These are phyloP conservation scores for Antheraea assamensis DNA, from an alignment of 2,888 invertebrate species.

Conservation along the genomic window DNA sequence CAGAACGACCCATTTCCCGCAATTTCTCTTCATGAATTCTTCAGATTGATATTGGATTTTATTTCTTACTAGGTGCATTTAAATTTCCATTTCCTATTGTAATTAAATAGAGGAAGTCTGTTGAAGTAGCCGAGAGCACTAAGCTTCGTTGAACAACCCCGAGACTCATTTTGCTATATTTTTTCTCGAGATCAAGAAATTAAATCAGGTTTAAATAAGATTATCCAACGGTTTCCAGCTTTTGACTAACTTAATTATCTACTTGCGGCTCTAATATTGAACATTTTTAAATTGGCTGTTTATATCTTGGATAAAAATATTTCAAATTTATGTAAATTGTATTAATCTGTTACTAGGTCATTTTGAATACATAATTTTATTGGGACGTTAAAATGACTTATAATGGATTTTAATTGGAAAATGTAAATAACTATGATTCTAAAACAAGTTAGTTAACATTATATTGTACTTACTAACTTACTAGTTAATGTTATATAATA, in stretches of 20 bases:
- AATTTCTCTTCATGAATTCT: conserved; percentile 33
- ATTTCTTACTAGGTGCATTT: conserved; percentile 58
- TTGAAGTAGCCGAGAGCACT: conserved; percentile 43
- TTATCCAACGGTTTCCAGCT: conserved; percentile 28
- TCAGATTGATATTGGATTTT: conserved; percentile 57
- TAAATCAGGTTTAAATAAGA: conserved; percentile 34
- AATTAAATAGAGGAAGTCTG: conserved; percentile 66
- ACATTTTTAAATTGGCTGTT: background rate
- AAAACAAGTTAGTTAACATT: no score
- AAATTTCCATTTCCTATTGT: conserved; percentile 67
- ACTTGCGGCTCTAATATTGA: background rate
- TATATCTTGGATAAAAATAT: background rate
- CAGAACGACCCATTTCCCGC: conserved; percentile 56
- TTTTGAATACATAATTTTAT: background rate
- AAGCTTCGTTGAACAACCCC: conserved; percentile 35
- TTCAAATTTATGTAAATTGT: background rate
- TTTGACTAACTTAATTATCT: conserved; percentile 25
- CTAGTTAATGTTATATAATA: no score
- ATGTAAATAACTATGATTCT: no score
- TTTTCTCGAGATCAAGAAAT: conserved; percentile 37
- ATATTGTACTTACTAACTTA: no score
- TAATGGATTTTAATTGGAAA: background rate
- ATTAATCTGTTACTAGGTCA: background rate
- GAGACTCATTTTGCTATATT: conserved; percentile 36
- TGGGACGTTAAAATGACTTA: background rate